Base-by-base conservation (phyloP, 2,113 vertebrate species). In the Cyprinodon variegatus region DNA sequence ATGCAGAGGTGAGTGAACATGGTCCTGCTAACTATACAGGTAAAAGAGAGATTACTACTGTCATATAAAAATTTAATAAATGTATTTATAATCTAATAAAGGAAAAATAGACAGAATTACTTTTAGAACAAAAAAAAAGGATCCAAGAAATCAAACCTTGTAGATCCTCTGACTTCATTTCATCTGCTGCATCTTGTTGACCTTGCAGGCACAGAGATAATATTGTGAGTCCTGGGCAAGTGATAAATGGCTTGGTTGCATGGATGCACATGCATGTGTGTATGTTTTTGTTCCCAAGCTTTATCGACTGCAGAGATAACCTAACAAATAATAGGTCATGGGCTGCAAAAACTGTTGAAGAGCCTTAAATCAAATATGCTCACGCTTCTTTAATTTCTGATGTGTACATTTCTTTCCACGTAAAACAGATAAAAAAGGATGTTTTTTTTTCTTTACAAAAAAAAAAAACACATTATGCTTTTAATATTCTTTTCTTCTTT, bases 181-280 rank as follows among this genome's bases (percentile, higher is more conserved):
- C 97, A 96, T 95, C 94, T 96, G 96, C 94, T 96, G 95, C 95
- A 97, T 97, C 95, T 93, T 90, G 94, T 96, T 95, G 96, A 96
- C 96, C 96, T 98, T 97, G 96, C 20, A 96, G 96, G 94, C 92
- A 90, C 92, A 95, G 95, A 96, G 95, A 96, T 97, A 96, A 97
- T 97, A 97, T 96, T 97, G 95, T 95, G 95, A 95, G 93, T 95
- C 95, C 94, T 91, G 94, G 94, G 95, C 92, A 90, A 94, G 94
- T 97, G 97, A 98, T 98, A 94, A 97, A 97, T 97, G 96, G 95
- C 96, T 93, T 97, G 96, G 97, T 95, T 96, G 95, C 95, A 95
- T 94, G 94, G 93, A 94, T 95, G 95, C 73, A 60, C 76, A 71
- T 79, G 82, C 64, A 45, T 76, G 65, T 70, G 66, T 66, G 81